Percentiles rank a stretch among this genome's conserved stretches.
phyloP scores from a whole-genome alignment of 2,797 vertebrate genomes.

The Lophius americanus region DNA sequence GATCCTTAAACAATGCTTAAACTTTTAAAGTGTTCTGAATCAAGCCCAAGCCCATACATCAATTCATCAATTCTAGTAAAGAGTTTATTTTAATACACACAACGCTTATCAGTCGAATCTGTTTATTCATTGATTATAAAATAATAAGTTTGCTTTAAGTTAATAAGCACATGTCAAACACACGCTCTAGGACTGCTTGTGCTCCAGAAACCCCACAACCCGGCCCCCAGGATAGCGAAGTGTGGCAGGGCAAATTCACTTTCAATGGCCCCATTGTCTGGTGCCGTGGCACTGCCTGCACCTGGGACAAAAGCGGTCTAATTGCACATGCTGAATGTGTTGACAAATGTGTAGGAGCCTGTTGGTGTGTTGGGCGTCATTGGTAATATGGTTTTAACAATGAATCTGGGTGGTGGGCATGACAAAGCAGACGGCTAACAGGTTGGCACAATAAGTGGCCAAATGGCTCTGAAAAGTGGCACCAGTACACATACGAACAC shows the following conservation, averaged over 20 bases:
- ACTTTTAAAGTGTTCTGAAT: no score
- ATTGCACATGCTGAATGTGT: conserved; percentile 50
- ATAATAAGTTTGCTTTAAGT: no score
- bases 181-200: background rate
- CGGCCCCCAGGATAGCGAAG: conserved; percentile 18
- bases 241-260: conserved; percentile 50
- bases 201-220: background rate
- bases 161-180: no score
- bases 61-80: no score
- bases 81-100: no score
- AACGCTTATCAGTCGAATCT: no score
- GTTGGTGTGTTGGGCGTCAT: conserved; percentile 18
- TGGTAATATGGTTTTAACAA: conserved; percentile 45
- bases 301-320: conserved; percentile 52
- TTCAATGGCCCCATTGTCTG: conserved; percentile 62
- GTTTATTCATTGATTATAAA: no score
- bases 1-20: no score
- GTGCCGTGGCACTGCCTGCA: conserved; percentile 31
- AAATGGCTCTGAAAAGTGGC: background rate
- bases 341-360: conserved; percentile 37
- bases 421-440: conserved; percentile 42
- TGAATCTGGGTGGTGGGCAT: conserved; percentile 24
- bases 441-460: conserved; percentile 23
- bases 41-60: no score
- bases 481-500: background rate